Base-by-base conservation (phyloP, 92 coral and sea anemone genomes). In the Muricea muricata region DNA sequence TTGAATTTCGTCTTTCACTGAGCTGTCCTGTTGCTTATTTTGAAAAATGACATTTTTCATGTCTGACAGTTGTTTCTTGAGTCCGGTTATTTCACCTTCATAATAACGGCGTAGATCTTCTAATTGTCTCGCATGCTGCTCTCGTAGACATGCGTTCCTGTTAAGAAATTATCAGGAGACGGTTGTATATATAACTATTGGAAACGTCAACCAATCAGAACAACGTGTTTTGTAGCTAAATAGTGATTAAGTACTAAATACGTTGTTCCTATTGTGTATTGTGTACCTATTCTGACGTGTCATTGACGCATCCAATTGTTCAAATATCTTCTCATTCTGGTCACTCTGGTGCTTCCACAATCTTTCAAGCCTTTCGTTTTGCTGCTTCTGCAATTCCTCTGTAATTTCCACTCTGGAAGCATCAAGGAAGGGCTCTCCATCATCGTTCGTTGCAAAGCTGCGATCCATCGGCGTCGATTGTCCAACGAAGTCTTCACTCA, bases 61-160 rank as follows among this genome's bases (percentile, higher is more conserved):
- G 23, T 78, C 83, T 0, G 71, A 10, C 2, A 78, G 70, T 26
- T 78, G 70, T 23, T 56, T 56, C 35, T 78, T 78, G 3, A 78
- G 72, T 0, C 54, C 71, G 33, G 69, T 28, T 34, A 78, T 78
- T 39, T 78, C 71, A 4, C 24, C 71, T 78, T 78, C 83, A 46
- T 78, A 78, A 45, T 78, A 78, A 1, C 40, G 69, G 12, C 83
- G 61, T 29, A 78, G 8, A 30, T 58, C 54, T n/a, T 78, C 83
- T 71, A 78, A n/a, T 35, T 78, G 83, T 24, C 83, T 65, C 3
- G 83, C 83, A 58, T 78, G 71, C 35, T 78, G 69, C 28, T 78
- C 83, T 4, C 83, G 61, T 31, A 78, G 58, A 10, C 55, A 26
- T n/a, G 83, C 40, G 54, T 56, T 57, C 24, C 83, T 78, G 39